Evolutionary conservation across 2,797 vertebrate species (phyloP).

Genomic region (Microctenopoma stevenorrisi): DNA sequence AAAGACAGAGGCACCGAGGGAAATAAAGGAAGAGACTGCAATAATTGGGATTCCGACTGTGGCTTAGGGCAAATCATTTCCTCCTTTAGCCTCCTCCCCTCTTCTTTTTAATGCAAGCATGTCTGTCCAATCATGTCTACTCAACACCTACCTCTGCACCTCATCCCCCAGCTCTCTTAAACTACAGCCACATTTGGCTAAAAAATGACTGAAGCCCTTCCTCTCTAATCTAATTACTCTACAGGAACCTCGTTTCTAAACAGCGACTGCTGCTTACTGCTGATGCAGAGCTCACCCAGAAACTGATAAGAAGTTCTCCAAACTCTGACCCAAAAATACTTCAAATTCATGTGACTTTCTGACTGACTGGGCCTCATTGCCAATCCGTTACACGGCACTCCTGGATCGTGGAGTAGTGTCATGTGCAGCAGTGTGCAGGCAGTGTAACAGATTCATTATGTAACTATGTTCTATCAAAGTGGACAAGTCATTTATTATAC

Average conservation of each 20-base stretch:
- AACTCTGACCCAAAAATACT: slow-evolving; percentile 32
- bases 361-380: not conserved
- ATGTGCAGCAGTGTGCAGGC: no score
- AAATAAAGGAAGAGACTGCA: slow-evolving; percentile 77
- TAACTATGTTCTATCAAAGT: no score
- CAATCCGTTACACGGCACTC: not conserved
- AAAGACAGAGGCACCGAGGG: slow-evolving; percentile 74
- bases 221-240: slow-evolving; percentile 69
- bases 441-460: no score
- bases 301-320: slow-evolving; percentile 22
- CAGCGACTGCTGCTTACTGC: slow-evolving; percentile 10
- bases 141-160: slow-evolving; percentile 63
- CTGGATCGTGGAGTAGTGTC: no score
- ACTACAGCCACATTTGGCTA: slow-evolving; percentile 58
- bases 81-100: slow-evolving; percentile 56
- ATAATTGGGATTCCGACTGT: slow-evolving; percentile 76
- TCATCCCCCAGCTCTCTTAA: slow-evolving; percentile 67
- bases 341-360: slow-evolving; percentile 30
- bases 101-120: slow-evolving; percentile 66
- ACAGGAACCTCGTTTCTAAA: slow-evolving; percentile 29
- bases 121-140: slow-evolving; percentile 63
- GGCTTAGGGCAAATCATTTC: slow-evolving; percentile 72
- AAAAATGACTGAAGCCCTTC: slow-evolving; percentile 61
- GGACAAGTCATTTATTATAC: no score
- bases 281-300: slow-evolving; percentile 38